phyloP scores from a whole-genome alignment of 1,140 invertebrate species.

The Penaeus vannamei region DNA sequence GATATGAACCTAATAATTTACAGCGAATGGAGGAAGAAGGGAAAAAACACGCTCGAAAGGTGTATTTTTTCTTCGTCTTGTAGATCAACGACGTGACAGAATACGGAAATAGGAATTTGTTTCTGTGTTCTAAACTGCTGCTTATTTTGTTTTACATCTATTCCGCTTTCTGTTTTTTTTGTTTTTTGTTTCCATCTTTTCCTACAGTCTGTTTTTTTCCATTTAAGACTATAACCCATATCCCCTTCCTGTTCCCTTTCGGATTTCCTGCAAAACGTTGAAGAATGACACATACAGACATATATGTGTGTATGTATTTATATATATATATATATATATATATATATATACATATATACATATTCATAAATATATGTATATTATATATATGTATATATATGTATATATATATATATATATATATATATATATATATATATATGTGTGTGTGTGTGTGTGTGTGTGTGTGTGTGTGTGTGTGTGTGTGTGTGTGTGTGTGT shows the following conservation, averaged over 20 bases:
- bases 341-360: constrained; percentile 3
- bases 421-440: not conserved
- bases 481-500: too few species aligned
- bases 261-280: not conserved
- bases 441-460: too few species aligned
- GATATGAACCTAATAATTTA: not conserved
- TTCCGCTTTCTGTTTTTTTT: too few species aligned
- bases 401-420: not conserved
- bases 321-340: not conserved
- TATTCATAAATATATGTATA: constrained; percentile 20
- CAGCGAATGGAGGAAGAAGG: not conserved
- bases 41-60: not conserved
- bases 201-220: too few species aligned
- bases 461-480: too few species aligned
- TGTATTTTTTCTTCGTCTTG: too few species aligned
- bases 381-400: constrained; percentile 16
- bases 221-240: too few species aligned
- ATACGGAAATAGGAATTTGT: too few species aligned
- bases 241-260: not conserved
- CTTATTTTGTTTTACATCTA: too few species aligned
- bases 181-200: too few species aligned
- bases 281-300: not conserved
- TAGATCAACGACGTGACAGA: too few species aligned
- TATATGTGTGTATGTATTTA: not conserved
- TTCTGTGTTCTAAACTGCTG: too few species aligned